A percentile compares a stretch with the other conserved stretches of the same genome.
phyloP scores from a whole-genome alignment of 2,888 invertebrate genomes.

The Dugesia japonica region DNA sequence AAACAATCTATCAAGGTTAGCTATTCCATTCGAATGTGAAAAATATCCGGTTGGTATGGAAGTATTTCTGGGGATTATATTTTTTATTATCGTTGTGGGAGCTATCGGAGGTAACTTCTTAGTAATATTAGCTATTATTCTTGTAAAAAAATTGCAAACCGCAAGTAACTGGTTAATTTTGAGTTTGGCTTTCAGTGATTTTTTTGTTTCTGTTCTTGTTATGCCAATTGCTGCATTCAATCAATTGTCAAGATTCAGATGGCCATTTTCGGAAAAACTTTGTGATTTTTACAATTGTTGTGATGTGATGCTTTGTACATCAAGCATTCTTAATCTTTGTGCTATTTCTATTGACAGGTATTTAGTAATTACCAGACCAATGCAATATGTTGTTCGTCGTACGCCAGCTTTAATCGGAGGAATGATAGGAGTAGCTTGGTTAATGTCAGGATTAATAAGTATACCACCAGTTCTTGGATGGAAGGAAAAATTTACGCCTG shows the following conservation, averaged over 20 bases:
- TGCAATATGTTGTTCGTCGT: slow-evolving; percentile 40
- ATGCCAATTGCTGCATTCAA: slow-evolving; percentile 46
- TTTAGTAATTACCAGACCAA: slow-evolving; percentile 42
- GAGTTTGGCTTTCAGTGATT: slow-evolving; percentile 48
- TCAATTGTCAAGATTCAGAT: slow-evolving; percentile 25
- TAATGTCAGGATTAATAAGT: slow-evolving; percentile 39
- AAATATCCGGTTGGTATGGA: slow-evolving; percentile 10
- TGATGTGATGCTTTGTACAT: slow-evolving; percentile 44
- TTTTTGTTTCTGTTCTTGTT: slow-evolving; percentile 47
- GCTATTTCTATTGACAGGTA: slow-evolving; percentile 43
- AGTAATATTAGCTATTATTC: slow-evolving; percentile 47
- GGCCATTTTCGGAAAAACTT: slow-evolving; percentile 33
- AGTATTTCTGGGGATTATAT: slow-evolving; percentile 29
- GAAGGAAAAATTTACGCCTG: slow-evolving; percentile 35
- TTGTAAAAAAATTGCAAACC: slow-evolving; percentile 44
- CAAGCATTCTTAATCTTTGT: slow-evolving; percentile 43
- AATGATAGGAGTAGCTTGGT: slow-evolving; percentile 42
- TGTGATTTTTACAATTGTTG: slow-evolving; percentile 46
- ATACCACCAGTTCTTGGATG: slow-evolving; percentile 42
- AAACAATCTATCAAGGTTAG: not conserved
- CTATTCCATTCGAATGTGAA: slow-evolving; percentile 3
- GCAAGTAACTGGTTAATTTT: slow-evolving; percentile 41
- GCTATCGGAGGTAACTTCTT: slow-evolving; percentile 47
- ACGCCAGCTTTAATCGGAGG: slow-evolving; percentile 49
- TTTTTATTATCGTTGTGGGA: slow-evolving; percentile 39